Conservation (phyloP, 92 coral and sea anemone genomes). For the Actinernus sp. region DNA sequence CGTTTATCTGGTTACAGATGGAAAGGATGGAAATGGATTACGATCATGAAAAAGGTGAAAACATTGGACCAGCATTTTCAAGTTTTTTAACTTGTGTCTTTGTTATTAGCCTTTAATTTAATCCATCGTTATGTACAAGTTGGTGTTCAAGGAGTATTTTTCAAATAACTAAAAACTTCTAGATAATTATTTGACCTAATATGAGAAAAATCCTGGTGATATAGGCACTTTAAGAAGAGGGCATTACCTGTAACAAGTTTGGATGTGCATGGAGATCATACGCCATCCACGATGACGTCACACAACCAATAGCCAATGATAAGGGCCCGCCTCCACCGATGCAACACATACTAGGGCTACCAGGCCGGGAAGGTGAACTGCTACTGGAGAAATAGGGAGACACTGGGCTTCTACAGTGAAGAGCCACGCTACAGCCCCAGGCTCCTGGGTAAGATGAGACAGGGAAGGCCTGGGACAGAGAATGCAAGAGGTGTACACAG, state of each 20-base stretch:
- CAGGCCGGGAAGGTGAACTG: slow-evolving; percentile 74
- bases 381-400: slow-evolving; percentile 64
- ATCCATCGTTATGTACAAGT: too few species aligned
- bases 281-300: slow-evolving; percentile 93
- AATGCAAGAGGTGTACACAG: slow-evolving; percentile 80
- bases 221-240: too few species aligned
- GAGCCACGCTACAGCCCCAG: slow-evolving; percentile 92
- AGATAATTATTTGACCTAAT: too few species aligned
- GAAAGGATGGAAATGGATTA: too few species aligned
- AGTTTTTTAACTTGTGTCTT: too few species aligned
- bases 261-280: slow-evolving; percentile 93
- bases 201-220: too few species aligned
- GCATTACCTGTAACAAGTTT: slow-evolving; percentile 83
- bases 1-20: too few species aligned
- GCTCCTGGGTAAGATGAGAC: slow-evolving; percentile 78
- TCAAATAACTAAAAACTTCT: too few species aligned
- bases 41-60: too few species aligned
- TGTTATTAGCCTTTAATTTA: too few species aligned
- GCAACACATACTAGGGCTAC: slow-evolving; percentile 77
- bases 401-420: slow-evolving; percentile 82
- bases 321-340: slow-evolving; percentile 97
- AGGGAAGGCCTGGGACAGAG: slow-evolving; percentile 82
- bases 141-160: too few species aligned
- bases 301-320: slow-evolving; percentile 82
- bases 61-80: too few species aligned